Evolutionary conservation across 1,140 invertebrate species (phyloP).

Genomic region (Drosophila auraria): DNA sequence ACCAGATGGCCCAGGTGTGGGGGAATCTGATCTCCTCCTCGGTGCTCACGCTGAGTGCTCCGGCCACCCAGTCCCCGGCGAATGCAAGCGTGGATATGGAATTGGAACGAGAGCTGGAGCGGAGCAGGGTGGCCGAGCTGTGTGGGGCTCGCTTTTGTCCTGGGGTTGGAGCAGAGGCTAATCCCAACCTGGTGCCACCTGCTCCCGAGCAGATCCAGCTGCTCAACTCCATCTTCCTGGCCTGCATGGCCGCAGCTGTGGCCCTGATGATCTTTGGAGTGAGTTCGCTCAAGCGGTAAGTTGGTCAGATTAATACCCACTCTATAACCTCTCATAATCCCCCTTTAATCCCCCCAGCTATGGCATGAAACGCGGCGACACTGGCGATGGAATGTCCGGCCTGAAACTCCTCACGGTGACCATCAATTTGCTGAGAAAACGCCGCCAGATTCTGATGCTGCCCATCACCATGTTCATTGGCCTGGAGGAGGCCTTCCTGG

Average conservation of each 20-base stretch:
- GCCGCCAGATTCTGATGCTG: slow-evolving; percentile 93
- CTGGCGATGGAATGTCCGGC: slow-evolving; percentile 85
- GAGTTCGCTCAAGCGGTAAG: slow-evolving; percentile 91
- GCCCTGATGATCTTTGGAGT: slow-evolving; percentile 92
- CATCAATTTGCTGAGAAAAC: slow-evolving; percentile 90
- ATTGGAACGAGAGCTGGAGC: slow-evolving; percentile 42
- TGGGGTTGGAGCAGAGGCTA: slow-evolving; percentile 85
- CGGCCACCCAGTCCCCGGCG: slow-evolving; percentile 7
- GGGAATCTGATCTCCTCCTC: slow-evolving; percentile 96
- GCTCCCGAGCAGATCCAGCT: slow-evolving; percentile 90
- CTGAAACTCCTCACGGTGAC: slow-evolving; percentile 91
- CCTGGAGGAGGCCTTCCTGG: slow-evolving; percentile 96
- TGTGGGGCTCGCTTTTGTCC: slow-evolving; percentile 93
- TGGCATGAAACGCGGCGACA: slow-evolving; percentile 70
- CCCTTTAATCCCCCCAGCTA: slow-evolving; percentile 49
- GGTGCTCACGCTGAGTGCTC: slow-evolving; percentile 65
- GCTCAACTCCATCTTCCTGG: slow-evolving; percentile 93
- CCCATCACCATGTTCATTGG: slow-evolving; percentile 98
- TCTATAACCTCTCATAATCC: neutral
- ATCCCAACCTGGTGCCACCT: slow-evolving; percentile 89
- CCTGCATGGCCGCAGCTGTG: slow-evolving; percentile 91
- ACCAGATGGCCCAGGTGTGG: slow-evolving; percentile 96
- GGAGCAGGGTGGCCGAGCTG: slow-evolving; percentile 84
- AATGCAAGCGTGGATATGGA: slow-evolving; percentile 45
- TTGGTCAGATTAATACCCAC: accelerated